phyloP scores from a whole-genome alignment of 2,113 vertebrate species.

The Candoia aspera region DNA sequence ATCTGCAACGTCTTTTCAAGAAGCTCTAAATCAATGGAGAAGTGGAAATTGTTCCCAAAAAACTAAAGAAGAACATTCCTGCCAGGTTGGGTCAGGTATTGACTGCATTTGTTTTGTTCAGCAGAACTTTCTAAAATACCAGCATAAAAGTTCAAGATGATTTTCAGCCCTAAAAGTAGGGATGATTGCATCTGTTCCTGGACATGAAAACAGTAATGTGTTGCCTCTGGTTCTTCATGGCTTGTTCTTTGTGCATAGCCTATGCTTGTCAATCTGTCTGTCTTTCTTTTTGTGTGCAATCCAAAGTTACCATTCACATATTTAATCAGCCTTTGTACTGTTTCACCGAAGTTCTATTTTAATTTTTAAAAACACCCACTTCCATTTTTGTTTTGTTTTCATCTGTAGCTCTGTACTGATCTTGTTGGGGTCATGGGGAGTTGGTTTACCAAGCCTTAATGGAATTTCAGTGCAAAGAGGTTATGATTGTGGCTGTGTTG shows the following conservation, averaged over 20 bases:
- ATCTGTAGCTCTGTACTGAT: not conserved
- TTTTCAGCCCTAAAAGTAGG: not conserved
- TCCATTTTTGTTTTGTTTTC: not conserved
- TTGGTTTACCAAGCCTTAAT: not conserved
- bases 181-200: not conserved
- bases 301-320: not conserved
- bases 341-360: not conserved
- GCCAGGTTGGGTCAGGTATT: conserved; percentile 72
- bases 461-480: not conserved
- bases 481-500: not conserved
- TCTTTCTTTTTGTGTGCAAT: not conserved
- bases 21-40: conserved; percentile 81
- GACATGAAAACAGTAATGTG: not conserved
- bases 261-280: not conserved
- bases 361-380: no score
- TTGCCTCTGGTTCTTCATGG: not conserved
- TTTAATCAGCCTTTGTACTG: not conserved
- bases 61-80: not conserved
- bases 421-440: not conserved
- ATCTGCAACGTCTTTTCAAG: conserved; percentile 80
- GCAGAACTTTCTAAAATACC: not conserved
- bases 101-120: not conserved
- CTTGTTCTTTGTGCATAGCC: no score
- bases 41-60: conserved; percentile 16
- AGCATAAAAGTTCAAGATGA: not conserved